These are phyloP conservation scores for Spatula versicolor DNA, from an alignment of 2,797 vertebrate species.

Conservation along the genomic window DNA sequence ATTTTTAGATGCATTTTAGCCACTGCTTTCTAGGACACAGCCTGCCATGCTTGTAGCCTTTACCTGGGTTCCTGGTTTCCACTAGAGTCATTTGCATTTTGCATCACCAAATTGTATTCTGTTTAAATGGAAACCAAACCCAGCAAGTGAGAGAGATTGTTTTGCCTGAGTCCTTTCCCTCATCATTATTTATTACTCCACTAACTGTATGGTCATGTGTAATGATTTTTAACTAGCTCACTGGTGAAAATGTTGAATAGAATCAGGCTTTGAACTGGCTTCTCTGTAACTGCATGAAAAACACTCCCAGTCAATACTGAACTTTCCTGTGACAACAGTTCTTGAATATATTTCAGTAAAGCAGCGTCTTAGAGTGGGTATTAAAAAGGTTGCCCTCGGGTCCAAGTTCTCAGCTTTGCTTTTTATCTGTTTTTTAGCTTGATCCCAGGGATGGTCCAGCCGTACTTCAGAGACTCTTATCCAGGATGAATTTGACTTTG, in stretches of 20 bases:
- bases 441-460: neutral
- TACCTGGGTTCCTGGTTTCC: neutral
- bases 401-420: neutral
- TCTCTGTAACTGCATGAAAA: neutral
- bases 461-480: neutral
- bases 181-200: neutral
- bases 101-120: neutral
- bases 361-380: neutral
- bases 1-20: neutral
- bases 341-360: neutral
- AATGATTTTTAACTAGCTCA: neutral
- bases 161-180: neutral
- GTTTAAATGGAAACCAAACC: neutral
- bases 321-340: neutral
- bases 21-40: neutral
- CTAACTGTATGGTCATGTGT: neutral
- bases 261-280: neutral
- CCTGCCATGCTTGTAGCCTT: neutral
- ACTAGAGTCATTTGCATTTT: neutral
- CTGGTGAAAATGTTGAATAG: neutral
- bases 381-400: neutral
- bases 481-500: neutral
- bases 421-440: neutral
- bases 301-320: neutral
- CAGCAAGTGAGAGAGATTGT: neutral